Evolutionary conservation across 2,797 vertebrate genomes (phyloP), one percentile per base, ranked within the genome.

Genomic region (Silurus lanzhouensis): DNA sequence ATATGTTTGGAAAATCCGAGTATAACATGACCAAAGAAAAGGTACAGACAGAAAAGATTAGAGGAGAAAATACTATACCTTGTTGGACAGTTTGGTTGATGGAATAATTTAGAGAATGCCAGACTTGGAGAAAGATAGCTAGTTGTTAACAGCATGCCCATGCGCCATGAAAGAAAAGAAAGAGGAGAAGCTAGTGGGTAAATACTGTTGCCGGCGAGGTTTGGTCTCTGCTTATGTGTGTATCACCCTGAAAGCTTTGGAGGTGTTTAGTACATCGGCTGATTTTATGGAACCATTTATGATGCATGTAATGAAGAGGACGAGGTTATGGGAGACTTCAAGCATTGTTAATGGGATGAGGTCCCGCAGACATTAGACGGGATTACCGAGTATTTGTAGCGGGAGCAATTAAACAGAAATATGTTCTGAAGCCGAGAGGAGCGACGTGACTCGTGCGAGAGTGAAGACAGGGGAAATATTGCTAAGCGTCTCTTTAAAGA

Each of bases 281-380:
- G 76, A 78, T 61, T 78, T 78, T 78, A 64, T 80, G 58, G 77
- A 80, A 64, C 20, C 20, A 64, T 64, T 80, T 63, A 63, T 80
- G 60, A 80, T 80, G 60, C 77, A 80, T 80, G 77, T 80, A 80
- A 80, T 80, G 60, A 64, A 80, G 60, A 80, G 60, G 58, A 64
- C 48, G 77, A 2, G 6, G 38, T 80, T 80, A 64, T 48, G 38
- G 38, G 31, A 55, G 71, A 78, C 76, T 31, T 80, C 22, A 48
- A 25, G 76, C 58, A 61, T 38, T 61, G 76, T n/a, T 64, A 63
- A 80, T 80, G 60, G 19, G 60, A 64, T 48, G 22, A 63, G 58
- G 76, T 63, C 58, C 58, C 3, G 6, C 58, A 63, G 58, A 80
- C 8, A 80, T 63, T 64, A 46, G 77, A 25, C 64, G 38, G 38